phyloP scores from a whole-genome alignment of 2,113 vertebrate genomes.

The Alces alces region DNA sequence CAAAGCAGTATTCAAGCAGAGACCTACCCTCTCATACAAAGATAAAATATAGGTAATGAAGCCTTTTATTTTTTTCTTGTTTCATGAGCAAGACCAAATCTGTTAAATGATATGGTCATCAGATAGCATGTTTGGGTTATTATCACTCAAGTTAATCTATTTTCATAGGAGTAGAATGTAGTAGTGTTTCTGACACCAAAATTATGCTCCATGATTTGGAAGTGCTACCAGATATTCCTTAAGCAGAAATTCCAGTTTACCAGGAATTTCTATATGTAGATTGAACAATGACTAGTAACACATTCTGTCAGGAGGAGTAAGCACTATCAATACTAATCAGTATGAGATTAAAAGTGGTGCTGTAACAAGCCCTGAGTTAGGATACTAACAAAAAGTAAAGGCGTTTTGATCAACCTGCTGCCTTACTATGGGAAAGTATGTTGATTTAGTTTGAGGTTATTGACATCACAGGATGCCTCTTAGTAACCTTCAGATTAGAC shows the following conservation, averaged over 20 bases:
- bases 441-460: background rate
- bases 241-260: background rate
- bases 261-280: background rate
- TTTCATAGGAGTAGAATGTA: background rate
- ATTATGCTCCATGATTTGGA: background rate
- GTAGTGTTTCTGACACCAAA: background rate
- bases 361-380: background rate
- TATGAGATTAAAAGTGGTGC: background rate
- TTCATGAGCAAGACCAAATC: background rate
- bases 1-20: slow-evolving; percentile 97
- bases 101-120: background rate
- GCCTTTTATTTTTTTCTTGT: background rate
- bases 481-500: background rate
- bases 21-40: slow-evolving; percentile 98
- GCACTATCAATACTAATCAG: background rate
- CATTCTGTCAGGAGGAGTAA: background rate
- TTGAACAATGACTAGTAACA: background rate
- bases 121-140: background rate
- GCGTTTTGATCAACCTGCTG: background rate
- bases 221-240: background rate
- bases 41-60: slow-evolving; percentile 94
- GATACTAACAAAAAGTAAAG: background rate
- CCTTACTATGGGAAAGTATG: background rate
- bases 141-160: background rate
- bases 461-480: background rate